Base-by-base conservation (phyloP, 2,113 vertebrate genomes). In the Bolborhynchus lineola region DNA sequence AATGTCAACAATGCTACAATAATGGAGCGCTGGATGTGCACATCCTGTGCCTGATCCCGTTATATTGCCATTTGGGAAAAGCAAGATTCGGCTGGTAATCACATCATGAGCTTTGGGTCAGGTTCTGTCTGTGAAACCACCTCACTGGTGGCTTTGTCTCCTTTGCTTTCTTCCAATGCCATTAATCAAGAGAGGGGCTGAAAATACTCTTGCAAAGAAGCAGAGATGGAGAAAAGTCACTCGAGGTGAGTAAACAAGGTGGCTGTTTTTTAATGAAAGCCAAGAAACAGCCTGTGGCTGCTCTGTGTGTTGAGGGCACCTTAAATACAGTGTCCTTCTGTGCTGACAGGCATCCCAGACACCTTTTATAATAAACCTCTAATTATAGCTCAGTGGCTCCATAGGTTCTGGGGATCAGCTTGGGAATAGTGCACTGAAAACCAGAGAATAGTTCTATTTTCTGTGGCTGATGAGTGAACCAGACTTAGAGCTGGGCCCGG, bases 161-260 rank as follows among this genome's bases (percentile, higher is more conserved):
- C 69, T 86, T 67, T 86, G 35, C 52, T 39, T 76, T 82, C 94
- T 93, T 13, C 52, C 92, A 95, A 92, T 29, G 35, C 9, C 37
- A n/a, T 83, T 81, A 82, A 62, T 78, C 63, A 77, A 68, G 49
- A 49, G 21, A 57, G 70, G 37, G 65, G 52, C 44, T 82, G 35
- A 68, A 83, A 94, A 92, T 71, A 28, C 35, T 72, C 50, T 46
- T 0, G 2, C 47, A 53, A 86, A 93, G 64, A 39, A 67, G 53
- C n/a, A 55, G 63, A 69, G 55, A 53, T 70, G 33, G 25, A 63
- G 68, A 63, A 77, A 91, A 93, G 93, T 95, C 79, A 92, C 57
- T 82, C 71, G 69, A 96, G 87, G 92, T 89, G 86, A 96, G 64
- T 93, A 95, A 97, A 94, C 94, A 94, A 89, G 53, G 37, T 93